These are phyloP conservation scores for Hydropotes inermis DNA, from an alignment of 2,113 vertebrate genomes.

Conservation along the genomic window DNA sequence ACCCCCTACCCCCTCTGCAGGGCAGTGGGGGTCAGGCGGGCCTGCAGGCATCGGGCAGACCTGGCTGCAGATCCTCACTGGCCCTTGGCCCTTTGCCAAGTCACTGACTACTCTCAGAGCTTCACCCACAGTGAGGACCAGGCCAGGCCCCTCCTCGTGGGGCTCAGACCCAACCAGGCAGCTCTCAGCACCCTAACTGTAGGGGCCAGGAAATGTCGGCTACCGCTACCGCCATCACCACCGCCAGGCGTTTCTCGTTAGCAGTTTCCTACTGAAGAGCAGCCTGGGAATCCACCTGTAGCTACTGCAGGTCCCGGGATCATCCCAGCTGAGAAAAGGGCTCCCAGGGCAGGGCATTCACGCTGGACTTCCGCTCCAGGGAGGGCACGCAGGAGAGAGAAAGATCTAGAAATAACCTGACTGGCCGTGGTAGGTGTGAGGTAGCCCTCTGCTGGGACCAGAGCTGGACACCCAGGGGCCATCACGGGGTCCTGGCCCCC, in stretches of 20 bases:
- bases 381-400: neutral
- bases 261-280: neutral
- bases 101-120: neutral
- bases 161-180: neutral
- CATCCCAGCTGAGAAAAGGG: neutral
- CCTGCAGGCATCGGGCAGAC: neutral
- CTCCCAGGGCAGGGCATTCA: neutral
- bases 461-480: neutral
- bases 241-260: neutral
- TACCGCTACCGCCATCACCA: accelerated
- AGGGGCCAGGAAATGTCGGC: accelerated
- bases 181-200: neutral
- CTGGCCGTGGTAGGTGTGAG: neutral
- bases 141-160: neutral
- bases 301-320: accelerated
- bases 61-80: neutral
- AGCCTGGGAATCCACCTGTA: neutral
- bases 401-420: neutral
- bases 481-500: neutral
- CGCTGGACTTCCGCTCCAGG: neutral
- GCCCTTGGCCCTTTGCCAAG: neutral
- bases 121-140: accelerated
- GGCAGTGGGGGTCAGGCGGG: neutral
- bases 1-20: neutral
- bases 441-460: neutral